Base-by-base conservation (phyloP, 2,888 invertebrate genomes). In the Drosophila mulleri region DNA sequence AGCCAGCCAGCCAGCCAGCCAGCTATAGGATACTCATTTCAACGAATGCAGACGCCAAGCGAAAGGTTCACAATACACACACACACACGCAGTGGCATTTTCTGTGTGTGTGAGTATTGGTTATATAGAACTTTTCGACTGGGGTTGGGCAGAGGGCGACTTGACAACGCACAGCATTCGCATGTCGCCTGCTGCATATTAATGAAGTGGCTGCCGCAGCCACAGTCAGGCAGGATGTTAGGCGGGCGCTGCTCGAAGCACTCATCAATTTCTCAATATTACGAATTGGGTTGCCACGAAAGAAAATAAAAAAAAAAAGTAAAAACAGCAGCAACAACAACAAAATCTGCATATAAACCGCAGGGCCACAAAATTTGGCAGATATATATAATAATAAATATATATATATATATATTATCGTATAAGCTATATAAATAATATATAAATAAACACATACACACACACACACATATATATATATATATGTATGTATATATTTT, bases 231-330 rank as follows among this genome's bases (percentile, higher is more conserved):
- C 53, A 53, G 48, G 14, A 20, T 20, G 16, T 14, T 50, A 2
- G 42, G n/a, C 47, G 20, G 56, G 42, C 47, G 29, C 39, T 37
- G 61, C 70, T 58, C 57, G 52, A 26, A 61, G 78, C 70, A 61
- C 69, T 72, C 84, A 84, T 87, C 84, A 84, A 84, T 88, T 86
- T 87, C 89, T 87, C 89, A 83, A 84, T 87, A 89, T 81, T 78
- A 73, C 75, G 72, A 78, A 68, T 83, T 56, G 65, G 67, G 65
- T 59, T 57, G 62, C 53, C 65, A 68, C 67, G 72, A 12, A 32
- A 80, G 88, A 72, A 83, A 68, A 65, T 70, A 23, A 32, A 32
- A 29, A 29, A 26, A 26, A 5, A 26, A 3, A 5, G 5, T 0
- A 29, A 29, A 0, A 29, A 2, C 29, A 29, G 8, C 29, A 29